Evolutionary conservation across 2,113 vertebrate genomes (phyloP).

Genomic region (Myanophis thanlyinensis): DNA sequence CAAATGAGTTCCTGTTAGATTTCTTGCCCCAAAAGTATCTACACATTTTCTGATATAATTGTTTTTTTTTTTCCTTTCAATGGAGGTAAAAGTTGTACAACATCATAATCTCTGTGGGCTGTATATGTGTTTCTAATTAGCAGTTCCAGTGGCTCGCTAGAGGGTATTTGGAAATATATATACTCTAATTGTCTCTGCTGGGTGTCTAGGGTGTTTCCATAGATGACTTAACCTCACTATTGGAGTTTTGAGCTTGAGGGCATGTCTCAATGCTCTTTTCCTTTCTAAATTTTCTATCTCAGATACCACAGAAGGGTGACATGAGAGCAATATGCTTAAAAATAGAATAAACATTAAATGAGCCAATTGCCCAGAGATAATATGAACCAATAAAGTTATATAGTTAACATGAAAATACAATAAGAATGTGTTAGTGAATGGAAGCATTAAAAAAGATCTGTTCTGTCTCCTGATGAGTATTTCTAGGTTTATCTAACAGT

Average conservation of each 20-base stretch:
- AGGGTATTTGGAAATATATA: constrained; percentile 65
- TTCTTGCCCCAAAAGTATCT: constrained; percentile 38
- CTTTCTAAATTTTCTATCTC: constrained; percentile 55
- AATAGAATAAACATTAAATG: constrained; percentile 63
- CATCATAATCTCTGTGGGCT: constrained; percentile 60
- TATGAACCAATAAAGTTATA: constrained; percentile 61
- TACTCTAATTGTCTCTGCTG: constrained; percentile 70
- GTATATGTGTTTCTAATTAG: constrained; percentile 67
- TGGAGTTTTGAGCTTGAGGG: constrained; percentile 56
- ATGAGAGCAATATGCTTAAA: constrained; percentile 58
- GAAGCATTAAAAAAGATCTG: constrained; percentile 20
- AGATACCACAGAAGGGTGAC: constrained; percentile 50
- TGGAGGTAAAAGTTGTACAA: constrained; percentile 47
- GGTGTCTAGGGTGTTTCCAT: constrained; percentile 58
- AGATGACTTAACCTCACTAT: constrained; percentile 62
- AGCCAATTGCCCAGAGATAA: constrained; percentile 56
- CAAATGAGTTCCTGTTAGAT: constrained; percentile 30
- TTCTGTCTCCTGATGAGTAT: not conserved
- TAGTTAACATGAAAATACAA: constrained; percentile 45
- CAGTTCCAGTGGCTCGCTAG: constrained; percentile 60
- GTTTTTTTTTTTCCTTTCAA: constrained; percentile 58
- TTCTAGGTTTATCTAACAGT: constrained; percentile 9
- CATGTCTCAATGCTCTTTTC: constrained; percentile 53
- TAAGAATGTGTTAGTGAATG: constrained; percentile 40
- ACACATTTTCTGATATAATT: constrained; percentile 58